Percentiles rank a stretch among this genome's conserved stretches.
Conservation (phyloP, 2,113 vertebrate species). For the Equus przewalskii region DNA sequence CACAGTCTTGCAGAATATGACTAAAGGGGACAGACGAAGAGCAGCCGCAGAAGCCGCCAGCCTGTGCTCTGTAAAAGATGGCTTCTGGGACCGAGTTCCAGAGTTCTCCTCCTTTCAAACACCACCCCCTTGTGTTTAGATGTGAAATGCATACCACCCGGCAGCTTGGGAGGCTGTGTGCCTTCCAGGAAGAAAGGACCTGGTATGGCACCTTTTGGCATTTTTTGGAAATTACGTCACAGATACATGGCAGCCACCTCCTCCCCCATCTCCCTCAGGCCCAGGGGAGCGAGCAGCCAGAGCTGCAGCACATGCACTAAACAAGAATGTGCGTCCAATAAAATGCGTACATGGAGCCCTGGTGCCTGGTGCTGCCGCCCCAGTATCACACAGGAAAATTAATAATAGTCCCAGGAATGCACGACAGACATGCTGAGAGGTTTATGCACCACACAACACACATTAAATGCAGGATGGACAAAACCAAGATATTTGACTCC, state of each 20-base stretch:
- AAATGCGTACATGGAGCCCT: not conserved
- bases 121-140: slow-evolving; percentile 70
- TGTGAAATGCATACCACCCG: not conserved
- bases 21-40: not conserved
- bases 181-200: not conserved
- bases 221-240: slow-evolving; percentile 2
- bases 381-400: not conserved
- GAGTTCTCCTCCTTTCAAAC: slow-evolving; percentile 63
- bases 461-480: not conserved
- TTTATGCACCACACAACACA: not conserved
- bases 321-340: not conserved
- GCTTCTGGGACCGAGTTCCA: not conserved
- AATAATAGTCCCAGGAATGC: not conserved
- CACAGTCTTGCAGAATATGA: not conserved
- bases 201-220: not conserved
- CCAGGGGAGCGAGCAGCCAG: not conserved
- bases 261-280: not conserved
- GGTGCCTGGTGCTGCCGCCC: not conserved
- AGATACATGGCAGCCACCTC: not conserved
- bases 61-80: no score
- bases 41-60: not conserved
- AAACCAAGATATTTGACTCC: not conserved
- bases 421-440: not conserved
- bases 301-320: not conserved
- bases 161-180: not conserved